Conservation (phyloP, 2,113 vertebrate genomes). For the Turnix velox region DNA sequence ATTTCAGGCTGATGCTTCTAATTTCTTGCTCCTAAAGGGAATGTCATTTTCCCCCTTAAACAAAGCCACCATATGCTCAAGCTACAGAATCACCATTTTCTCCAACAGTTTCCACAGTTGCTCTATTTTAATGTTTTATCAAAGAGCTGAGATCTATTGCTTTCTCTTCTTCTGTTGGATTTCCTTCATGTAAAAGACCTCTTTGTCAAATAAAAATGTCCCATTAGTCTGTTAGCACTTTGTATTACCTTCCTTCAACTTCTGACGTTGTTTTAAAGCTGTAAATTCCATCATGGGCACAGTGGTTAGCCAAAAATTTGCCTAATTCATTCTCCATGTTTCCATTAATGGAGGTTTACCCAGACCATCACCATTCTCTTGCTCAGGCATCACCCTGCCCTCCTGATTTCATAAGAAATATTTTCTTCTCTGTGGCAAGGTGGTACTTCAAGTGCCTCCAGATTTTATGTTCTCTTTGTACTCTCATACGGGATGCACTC, state of each 20-base stretch:
- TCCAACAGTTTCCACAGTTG: neutral
- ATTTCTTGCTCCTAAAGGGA: neutral
- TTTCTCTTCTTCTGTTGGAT: neutral
- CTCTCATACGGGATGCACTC: neutral
- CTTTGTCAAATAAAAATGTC: neutral
- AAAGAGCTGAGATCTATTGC: neutral
- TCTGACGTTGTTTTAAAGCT: neutral
- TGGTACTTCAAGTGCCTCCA: neutral
- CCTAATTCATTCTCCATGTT: neutral
- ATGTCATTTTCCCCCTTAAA: neutral
- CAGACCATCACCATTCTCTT: neutral
- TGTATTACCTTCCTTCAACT: neutral
- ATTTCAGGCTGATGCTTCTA: neutral
- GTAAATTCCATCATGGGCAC: neutral
- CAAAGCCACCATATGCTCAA: neutral
- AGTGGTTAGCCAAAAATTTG: neutral
- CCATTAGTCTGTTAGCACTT: constrained; percentile 10
- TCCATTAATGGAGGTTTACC: neutral
- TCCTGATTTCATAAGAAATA: neutral
- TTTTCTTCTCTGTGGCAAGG: neutral
- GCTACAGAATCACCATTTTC: neutral
- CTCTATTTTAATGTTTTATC: constrained; percentile 16
- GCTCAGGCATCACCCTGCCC: neutral
- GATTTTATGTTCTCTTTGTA: neutral
- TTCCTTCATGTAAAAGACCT: neutral